Evolutionary conservation across 2,113 vertebrate genomes (phyloP).

Genomic region (Phalacrocorax carbo): DNA sequence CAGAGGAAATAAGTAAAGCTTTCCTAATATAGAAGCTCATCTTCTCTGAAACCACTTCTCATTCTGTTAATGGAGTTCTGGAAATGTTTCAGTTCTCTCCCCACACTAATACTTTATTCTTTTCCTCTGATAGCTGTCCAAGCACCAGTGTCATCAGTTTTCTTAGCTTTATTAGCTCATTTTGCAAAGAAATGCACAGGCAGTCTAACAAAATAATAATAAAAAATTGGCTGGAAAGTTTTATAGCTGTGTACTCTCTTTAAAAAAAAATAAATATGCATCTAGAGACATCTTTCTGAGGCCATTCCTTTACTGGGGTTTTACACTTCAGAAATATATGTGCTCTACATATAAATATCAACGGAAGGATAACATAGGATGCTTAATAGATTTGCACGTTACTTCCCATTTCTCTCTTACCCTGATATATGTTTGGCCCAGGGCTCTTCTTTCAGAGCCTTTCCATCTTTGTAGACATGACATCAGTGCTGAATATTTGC

Average conservation of each 20-base stretch:
- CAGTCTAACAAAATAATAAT: constrained; percentile 40
- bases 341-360: background rate
- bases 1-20: constrained; percentile 70
- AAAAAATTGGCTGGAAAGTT: constrained; percentile 29
- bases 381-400: background rate
- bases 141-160: constrained; percentile 55
- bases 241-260: background rate
- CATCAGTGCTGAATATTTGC: background rate
- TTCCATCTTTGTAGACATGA: background rate
- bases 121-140: constrained; percentile 61
- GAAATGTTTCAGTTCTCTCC: constrained; percentile 68
- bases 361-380: background rate
- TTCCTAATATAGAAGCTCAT: constrained; percentile 70
- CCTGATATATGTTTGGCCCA: background rate
- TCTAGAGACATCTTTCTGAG: constrained; percentile 24
- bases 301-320: background rate
- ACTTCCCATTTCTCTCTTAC: background rate
- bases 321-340: background rate
- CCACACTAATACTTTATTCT: constrained; percentile 57
- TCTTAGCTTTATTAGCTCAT: constrained; percentile 53
- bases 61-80: constrained; percentile 70
- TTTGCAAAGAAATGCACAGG: constrained; percentile 50
- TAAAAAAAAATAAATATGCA: background rate
- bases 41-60: constrained; percentile 64
- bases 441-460: background rate